These are phyloP conservation scores for Colaptes auratus DNA, from an alignment of 2,113 vertebrate species.

Conservation along the genomic window DNA sequence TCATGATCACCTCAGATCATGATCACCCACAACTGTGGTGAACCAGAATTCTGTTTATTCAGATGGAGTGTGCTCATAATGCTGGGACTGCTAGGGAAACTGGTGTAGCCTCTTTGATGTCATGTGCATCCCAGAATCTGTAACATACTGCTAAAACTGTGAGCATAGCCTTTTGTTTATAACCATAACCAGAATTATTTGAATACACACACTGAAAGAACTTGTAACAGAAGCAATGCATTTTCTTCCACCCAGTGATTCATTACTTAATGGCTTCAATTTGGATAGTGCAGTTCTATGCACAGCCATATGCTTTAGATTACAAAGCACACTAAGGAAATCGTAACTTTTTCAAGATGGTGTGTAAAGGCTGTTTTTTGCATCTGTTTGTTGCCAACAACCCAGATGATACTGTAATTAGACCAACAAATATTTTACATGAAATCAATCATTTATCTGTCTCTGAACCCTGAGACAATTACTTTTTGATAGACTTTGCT, in stretches of 20 bases:
- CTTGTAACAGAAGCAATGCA: slow-evolving; percentile 74
- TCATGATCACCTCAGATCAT: slow-evolving; percentile 77
- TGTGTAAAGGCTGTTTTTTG: slow-evolving; percentile 75
- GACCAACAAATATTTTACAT: slow-evolving; percentile 86
- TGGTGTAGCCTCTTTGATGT: slow-evolving; percentile 88
- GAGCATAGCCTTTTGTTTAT: slow-evolving; percentile 77
- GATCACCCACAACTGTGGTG: slow-evolving; percentile 70
- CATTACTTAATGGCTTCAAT: slow-evolving; percentile 77
- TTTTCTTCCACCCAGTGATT: slow-evolving; percentile 79
- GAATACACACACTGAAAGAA: slow-evolving; percentile 74
- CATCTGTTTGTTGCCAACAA: slow-evolving; percentile 84
- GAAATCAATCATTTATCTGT: slow-evolving; percentile 87
- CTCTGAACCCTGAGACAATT: slow-evolving; percentile 74
- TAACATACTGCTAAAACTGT: slow-evolving; percentile 65
- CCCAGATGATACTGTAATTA: slow-evolving; percentile 87
- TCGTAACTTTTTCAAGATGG: slow-evolving; percentile 82
- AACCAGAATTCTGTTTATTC: slow-evolving; percentile 85
- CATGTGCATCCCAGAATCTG: slow-evolving; percentile 86
- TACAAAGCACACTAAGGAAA: slow-evolving; percentile 82
- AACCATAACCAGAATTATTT: slow-evolving; percentile 82
- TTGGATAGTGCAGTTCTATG: slow-evolving; percentile 76
- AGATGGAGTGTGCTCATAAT: slow-evolving; percentile 79
- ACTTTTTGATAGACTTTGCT: slow-evolving; percentile 65
- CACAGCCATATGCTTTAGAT: slow-evolving; percentile 85
- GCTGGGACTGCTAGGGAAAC: slow-evolving; percentile 85